Base-by-base conservation (phyloP, 2,888 invertebrate genomes). In the Parnassius orleans region DNA sequence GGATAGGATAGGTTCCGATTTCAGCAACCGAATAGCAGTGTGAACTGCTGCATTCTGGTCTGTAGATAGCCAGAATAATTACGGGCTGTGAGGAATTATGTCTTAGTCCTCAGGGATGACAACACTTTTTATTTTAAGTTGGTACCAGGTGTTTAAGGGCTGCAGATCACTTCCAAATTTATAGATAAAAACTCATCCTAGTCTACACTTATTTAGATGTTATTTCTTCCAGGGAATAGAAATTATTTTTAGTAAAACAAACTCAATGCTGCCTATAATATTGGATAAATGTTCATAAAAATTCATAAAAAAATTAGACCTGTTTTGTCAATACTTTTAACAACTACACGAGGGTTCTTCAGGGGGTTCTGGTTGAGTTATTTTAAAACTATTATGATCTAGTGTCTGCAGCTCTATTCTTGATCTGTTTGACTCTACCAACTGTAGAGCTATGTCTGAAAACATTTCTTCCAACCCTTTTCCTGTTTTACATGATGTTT, bases 391-490 rank as follows among this genome's bases (percentile, higher is more conserved):
- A 74, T 95, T 94, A 68, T 94, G 93, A 69, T 96, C 95, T 81
- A 96, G 92, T 10, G 95, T 94, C 75, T 97, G 96, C 57, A 97
- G 86, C 73, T 96, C 97, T 84, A 96, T 93, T 73, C 95, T 93
- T n/a, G 96, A 96, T 71, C 96, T 92, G 77, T 96, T 97, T 33
- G 95, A 94, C 72, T 95, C 95, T 1, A 96, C 95, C 65, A 97
- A 84, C 71, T 96, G 96, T 63, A 93, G 92, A 10, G 97, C 97
- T 79, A 98, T 97, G 74, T 97, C 97, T 52, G 93, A 91, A 81
- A 98, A 98, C 98, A 98, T 98, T 81, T 97, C 95, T 68, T 97
- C 95, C 24, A 98, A 93, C 9, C 98, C 98, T 76, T 94, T 95
- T 2, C 96, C 96, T 57, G 95, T 95, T 84, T 96, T 97, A 82